phyloP scores from a whole-genome alignment of 2,888 invertebrate genomes.

The Agriotes lineatus region DNA sequence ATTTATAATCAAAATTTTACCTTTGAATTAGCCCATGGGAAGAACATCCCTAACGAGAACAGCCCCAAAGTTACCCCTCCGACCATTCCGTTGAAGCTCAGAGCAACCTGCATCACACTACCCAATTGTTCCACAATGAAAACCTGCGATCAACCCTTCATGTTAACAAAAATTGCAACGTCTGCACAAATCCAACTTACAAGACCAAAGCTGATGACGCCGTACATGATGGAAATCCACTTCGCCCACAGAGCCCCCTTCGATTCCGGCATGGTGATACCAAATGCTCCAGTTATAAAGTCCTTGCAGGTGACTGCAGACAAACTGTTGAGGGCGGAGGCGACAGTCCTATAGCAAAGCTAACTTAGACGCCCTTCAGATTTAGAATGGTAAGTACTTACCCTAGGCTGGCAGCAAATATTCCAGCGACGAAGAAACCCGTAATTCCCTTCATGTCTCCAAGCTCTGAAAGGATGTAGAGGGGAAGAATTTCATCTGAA shows the following conservation, averaged over 20 bases:
- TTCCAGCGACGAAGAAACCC: slow-evolving; percentile 94
- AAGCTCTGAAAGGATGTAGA: slow-evolving; percentile 89
- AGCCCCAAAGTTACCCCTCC: slow-evolving; percentile 90
- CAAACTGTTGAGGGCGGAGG: slow-evolving; percentile 93
- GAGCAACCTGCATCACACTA: slow-evolving; percentile 88
- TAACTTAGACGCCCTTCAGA: not conserved
- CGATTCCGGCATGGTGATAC: slow-evolving; percentile 77
- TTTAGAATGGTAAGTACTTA: no score
- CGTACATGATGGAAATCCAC: slow-evolving; percentile 79
- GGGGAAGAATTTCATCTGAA: slow-evolving; percentile 87
- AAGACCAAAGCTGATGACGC: slow-evolving; percentile 73
- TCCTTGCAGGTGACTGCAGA: slow-evolving; percentile 94
- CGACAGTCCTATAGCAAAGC: slow-evolving; percentile 81
- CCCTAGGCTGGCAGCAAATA: slow-evolving; percentile 97
- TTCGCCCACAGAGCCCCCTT: slow-evolving; percentile 82
- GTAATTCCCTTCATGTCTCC: slow-evolving; percentile 83
- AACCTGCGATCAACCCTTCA: slow-evolving; percentile 68
- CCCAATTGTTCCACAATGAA: slow-evolving; percentile 90
- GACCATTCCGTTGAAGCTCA: slow-evolving; percentile 90
- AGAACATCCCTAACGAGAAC: slow-evolving; percentile 89
- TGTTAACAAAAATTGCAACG: not conserved
- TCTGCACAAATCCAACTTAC: slow-evolving; percentile 60
- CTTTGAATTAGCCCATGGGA: slow-evolving; percentile 88
- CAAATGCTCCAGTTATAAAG: slow-evolving; percentile 79
- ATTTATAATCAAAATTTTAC: slow-evolving; percentile 68